A percentile compares a stretch with the other conserved stretches of the same genome.
Evolutionary conservation across 2,888 invertebrate genomes (phyloP).

Genomic region (Ischnus inquisitorius): DNA sequence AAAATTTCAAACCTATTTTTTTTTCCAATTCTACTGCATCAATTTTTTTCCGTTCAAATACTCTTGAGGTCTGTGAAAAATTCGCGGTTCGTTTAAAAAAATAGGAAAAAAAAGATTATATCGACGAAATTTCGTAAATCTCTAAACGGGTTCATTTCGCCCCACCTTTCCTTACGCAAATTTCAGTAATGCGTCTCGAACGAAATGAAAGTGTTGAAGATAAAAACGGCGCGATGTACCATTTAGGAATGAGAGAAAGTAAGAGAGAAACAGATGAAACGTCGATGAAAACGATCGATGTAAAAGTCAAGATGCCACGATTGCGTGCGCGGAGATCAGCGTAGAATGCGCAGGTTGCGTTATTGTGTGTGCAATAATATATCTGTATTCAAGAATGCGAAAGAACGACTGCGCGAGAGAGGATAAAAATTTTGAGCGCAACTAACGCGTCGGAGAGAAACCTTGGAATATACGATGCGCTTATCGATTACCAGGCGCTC

Average conservation of each 20-base stretch:
- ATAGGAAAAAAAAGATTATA: no score
- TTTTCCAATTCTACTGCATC: no score
- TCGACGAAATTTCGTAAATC: no score
- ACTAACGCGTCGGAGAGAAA: neutral
- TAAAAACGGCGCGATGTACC: neutral
- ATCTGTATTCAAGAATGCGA: neutral
- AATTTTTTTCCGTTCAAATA: no score
- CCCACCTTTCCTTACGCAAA: no score
- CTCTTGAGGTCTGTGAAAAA: no score
- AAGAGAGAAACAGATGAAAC: slow-evolving; percentile 29
- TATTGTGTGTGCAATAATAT: neutral
- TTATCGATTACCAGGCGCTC: slow-evolving; percentile 41
- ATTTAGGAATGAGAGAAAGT: neutral
- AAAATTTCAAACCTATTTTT: no score
- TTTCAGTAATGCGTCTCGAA: neutral
- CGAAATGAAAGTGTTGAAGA: neutral
- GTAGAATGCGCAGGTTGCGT: neutral
- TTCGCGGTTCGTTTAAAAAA: no score
- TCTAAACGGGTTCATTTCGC: no score
- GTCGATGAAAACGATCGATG: slow-evolving; percentile 50
- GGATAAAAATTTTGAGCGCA: slow-evolving; percentile 8
- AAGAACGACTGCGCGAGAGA: neutral
- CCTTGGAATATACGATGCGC: slow-evolving; percentile 50
- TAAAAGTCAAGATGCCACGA: slow-evolving; percentile 18
- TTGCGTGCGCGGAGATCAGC: neutral